phyloP scores from a whole-genome alignment of 1,140 invertebrate genomes.

The Oedothorax gibbosus region DNA sequence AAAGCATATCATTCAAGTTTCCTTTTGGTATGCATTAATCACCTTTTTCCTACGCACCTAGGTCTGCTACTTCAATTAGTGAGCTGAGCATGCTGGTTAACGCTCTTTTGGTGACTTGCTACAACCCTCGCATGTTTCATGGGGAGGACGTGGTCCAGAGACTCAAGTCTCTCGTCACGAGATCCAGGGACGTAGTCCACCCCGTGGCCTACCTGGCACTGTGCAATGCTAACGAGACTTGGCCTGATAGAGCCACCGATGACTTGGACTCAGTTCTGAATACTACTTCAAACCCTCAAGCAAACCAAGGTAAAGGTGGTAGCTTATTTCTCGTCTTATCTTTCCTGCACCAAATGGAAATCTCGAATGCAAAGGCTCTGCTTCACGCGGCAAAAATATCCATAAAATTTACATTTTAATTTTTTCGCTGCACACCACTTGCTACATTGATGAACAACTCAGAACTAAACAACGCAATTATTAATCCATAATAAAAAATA shows the following conservation, averaged over 20 bases:
- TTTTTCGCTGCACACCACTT: no score
- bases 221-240: constrained; percentile 24
- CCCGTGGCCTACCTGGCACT: constrained; percentile 20
- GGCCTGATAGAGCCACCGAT: not conserved
- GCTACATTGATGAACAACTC: no score
- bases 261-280: not conserved
- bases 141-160: constrained; percentile 11
- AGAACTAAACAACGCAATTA: no score
- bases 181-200: not conserved
- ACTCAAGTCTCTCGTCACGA: not conserved
- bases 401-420: no score
- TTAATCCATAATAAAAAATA: no score
- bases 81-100: constrained; percentile 23
- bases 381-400: no score
- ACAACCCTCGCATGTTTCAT: constrained; percentile 11
- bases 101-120: constrained; percentile 9
- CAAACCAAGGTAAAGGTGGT: no score
- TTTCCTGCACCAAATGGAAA: no score
- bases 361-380: no score
- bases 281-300: not conserved
- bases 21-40: not conserved
- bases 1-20: not conserved
- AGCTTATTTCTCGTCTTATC: no score
- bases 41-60: not conserved
- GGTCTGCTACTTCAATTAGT: not conserved